Evolutionary conservation across 2,113 vertebrate species (phyloP).

Genomic region (Indicator indicator): DNA sequence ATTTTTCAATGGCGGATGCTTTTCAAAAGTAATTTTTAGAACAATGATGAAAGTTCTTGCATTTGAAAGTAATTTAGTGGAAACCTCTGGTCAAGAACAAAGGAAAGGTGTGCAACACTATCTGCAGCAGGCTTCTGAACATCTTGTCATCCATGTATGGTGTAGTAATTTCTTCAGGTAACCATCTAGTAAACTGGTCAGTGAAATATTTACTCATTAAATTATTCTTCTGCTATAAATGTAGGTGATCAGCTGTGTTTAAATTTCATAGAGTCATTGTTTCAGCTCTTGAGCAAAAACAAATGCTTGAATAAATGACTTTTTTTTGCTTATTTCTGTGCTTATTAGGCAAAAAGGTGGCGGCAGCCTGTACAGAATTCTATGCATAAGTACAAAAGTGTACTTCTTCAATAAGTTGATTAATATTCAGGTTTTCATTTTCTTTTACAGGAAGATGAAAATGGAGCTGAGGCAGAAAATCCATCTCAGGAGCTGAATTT

Average conservation of each 20-base stretch:
- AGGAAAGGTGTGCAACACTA: not conserved
- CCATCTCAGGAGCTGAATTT: slow-evolving; percentile 72
- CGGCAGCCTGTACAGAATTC: not conserved
- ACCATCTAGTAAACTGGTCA: not conserved
- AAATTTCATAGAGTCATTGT: not conserved
- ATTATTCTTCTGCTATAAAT: not conserved
- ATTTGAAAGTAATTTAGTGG: slow-evolving; percentile 51
- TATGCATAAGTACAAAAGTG: not conserved
- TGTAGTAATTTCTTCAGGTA: not conserved
- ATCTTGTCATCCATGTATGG: not conserved
- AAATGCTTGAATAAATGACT: not conserved
- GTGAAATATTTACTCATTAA: slow-evolving; percentile 3
- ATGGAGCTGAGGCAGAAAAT: slow-evolving; percentile 80
- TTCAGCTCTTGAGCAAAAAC: not conserved
- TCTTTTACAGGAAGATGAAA: slow-evolving; percentile 81
- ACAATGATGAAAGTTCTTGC: slow-evolving; percentile 73
- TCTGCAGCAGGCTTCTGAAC: not conserved
- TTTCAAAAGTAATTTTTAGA: slow-evolving; percentile 79
- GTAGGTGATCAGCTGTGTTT: not conserved
- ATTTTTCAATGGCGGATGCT: slow-evolving; percentile 77
- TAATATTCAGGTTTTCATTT: slow-evolving; percentile 71
- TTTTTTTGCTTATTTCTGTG: not conserved
- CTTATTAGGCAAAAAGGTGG: not conserved
- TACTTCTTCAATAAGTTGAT: slow-evolving; percentile 6
- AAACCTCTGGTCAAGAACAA: slow-evolving; percentile 28